Conservation (phyloP, 2,888 invertebrate genomes). For the Chymomyza caudatula region DNA sequence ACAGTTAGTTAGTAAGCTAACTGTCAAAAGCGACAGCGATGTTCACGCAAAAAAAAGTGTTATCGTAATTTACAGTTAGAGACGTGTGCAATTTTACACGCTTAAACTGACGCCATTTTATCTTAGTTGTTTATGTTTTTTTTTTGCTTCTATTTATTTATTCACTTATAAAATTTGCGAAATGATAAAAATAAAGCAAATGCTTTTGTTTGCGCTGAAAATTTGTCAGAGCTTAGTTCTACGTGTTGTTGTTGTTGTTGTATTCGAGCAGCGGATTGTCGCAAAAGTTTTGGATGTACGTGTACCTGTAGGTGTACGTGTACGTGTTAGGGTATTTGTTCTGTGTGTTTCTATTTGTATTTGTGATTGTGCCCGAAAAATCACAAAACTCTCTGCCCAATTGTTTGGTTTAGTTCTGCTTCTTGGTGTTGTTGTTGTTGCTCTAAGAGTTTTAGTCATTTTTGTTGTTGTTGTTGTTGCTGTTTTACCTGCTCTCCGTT, state of each 20-base stretch:
- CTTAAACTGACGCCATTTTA: neutral
- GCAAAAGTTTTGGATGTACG: neutral
- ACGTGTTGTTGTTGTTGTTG: neutral
- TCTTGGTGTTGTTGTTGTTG: neutral
- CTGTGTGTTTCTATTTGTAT: neutral
- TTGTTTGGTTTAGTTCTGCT: neutral
- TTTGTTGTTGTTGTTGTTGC: neutral
- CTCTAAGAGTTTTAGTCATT: neutral
- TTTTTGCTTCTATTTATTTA: neutral
- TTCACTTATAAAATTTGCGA: neutral
- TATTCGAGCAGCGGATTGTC: neutral
- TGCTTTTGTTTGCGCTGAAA: neutral
- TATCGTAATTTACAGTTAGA: neutral
- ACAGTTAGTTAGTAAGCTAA: neutral
- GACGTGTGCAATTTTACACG: neutral
- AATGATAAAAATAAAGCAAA: neutral
- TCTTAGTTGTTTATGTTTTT: neutral
- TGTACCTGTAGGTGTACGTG: neutral
- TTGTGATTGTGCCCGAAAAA: neutral
- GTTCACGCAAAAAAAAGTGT: neutral
- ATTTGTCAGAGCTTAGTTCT: neutral
- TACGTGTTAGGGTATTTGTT: neutral
- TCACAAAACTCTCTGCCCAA: neutral
- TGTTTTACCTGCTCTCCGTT: neutral
- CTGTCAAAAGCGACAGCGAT: neutral